Percentiles rank a stretch among this genome's conserved stretches.
Evolutionary conservation across 2,797 vertebrate species (phyloP).

Genomic region (Coccyzus lansbergi): DNA sequence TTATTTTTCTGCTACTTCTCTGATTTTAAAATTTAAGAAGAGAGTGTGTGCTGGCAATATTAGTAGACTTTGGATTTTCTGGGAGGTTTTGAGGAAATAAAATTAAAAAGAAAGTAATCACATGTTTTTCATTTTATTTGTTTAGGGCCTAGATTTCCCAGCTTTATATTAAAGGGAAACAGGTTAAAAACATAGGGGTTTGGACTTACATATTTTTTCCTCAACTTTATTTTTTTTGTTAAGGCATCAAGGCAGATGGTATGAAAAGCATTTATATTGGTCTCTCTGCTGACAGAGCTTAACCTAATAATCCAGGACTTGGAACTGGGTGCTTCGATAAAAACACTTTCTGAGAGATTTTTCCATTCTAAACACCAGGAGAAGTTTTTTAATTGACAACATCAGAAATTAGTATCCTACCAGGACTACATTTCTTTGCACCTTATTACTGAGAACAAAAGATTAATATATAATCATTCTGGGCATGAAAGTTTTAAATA

Average conservation of each 20-base stretch:
- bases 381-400: slow-evolving; percentile 80
- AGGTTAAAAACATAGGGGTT: slow-evolving; percentile 50
- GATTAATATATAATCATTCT: slow-evolving; percentile 54
- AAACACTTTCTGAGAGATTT: slow-evolving; percentile 75
- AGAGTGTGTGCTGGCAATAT: slow-evolving; percentile 40
- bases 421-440: slow-evolving; percentile 64
- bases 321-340: slow-evolving; percentile 73
- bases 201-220: slow-evolving; percentile 25
- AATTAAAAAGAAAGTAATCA: slow-evolving; percentile 7
- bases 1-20: slow-evolving; percentile 28
- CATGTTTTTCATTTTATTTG: slow-evolving; percentile 26
- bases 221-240: slow-evolving; percentile 59
- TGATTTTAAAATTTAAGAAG: slow-evolving; percentile 63
- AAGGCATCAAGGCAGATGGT: slow-evolving; percentile 62
- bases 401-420: slow-evolving; percentile 76
- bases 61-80: slow-evolving; percentile 48
- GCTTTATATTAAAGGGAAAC: slow-evolving; percentile 29
- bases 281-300: slow-evolving; percentile 70
- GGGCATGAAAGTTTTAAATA: slow-evolving; percentile 63
- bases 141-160: slow-evolving; percentile 37
- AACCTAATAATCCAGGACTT: slow-evolving; percentile 76
- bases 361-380: slow-evolving; percentile 76
- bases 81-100: slow-evolving; percentile 35
- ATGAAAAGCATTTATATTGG: slow-evolving; percentile 75
- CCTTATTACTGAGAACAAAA: slow-evolving; percentile 62